Percentiles rank a stretch among this genome's conserved stretches.
These are phyloP conservation scores for Otus sunia DNA, from an alignment of 2,113 vertebrate species.

Conservation along the genomic window DNA sequence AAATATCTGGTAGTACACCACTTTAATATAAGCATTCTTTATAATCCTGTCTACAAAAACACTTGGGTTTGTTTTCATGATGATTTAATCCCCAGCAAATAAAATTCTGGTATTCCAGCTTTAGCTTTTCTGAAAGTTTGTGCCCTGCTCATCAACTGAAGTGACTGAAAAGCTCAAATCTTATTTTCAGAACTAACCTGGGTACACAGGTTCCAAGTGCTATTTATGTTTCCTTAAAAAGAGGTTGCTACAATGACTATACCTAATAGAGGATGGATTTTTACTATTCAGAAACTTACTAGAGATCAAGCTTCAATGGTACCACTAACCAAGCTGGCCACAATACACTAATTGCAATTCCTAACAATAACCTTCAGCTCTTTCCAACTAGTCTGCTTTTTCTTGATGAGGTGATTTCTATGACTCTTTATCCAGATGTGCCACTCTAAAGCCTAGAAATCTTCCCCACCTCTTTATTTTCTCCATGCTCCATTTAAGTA, in stretches of 20 bases:
- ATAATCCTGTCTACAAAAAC: background rate
- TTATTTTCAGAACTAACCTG: background rate
- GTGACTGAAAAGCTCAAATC: background rate
- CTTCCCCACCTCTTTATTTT: background rate
- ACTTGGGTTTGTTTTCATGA: background rate
- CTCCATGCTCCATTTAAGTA: background rate
- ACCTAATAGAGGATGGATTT: background rate
- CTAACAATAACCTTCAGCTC: background rate
- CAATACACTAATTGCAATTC: background rate
- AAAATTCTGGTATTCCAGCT: background rate
- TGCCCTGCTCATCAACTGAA: background rate
- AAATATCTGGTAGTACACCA: background rate
- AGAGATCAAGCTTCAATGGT: background rate
- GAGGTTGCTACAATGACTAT: background rate
- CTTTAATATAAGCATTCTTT: background rate
- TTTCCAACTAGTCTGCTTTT: slow-evolving; percentile 13
- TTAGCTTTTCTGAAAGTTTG: background rate
- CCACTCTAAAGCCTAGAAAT: background rate
- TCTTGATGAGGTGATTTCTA: slow-evolving; percentile 46
- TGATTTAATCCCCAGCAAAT: background rate
- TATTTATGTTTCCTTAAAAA: background rate
- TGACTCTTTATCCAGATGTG: slow-evolving; percentile 40
- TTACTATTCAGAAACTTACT: background rate
- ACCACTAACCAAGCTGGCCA: background rate
- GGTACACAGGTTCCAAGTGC: background rate